These are phyloP conservation scores for Isichthys henryi DNA, from an alignment of 2,113 vertebrate species.

Conservation along the genomic window DNA sequence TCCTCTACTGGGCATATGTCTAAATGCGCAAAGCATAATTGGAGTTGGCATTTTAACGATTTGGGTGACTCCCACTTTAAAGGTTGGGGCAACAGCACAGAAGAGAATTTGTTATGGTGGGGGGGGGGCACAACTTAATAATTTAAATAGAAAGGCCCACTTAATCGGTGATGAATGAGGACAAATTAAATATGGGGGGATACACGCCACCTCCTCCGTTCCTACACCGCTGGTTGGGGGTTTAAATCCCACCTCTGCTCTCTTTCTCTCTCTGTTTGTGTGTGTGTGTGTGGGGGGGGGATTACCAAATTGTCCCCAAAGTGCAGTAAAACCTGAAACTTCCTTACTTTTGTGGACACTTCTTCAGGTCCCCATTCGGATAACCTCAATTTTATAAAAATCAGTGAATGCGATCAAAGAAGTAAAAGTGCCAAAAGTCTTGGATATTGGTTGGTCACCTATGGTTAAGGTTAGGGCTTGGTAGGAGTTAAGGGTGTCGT, in stretches of 20 bases:
- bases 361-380: too few relatives aligned
- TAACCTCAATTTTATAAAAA: too few relatives aligned
- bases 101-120: background rate
- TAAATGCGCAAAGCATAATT: background rate
- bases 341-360: too few relatives aligned
- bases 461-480: too few relatives aligned
- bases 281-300: too few relatives aligned
- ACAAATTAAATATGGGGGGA: background rate
- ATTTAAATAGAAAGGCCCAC: background rate
- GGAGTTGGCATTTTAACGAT: background rate
- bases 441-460: too few relatives aligned
- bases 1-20: background rate
- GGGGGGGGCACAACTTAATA: background rate
- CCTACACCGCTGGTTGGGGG: background rate
- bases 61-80: background rate
- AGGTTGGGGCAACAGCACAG: background rate
- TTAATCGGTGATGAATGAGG: background rate
- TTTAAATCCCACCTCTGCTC: background rate
- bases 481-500: too few relatives aligned
- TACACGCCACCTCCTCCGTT: accelerated
- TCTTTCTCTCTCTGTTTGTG: too few relatives aligned
- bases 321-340: too few relatives aligned
- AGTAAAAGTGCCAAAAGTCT: too few relatives aligned
- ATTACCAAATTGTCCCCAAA: too few relatives aligned
- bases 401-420: too few relatives aligned